Evolutionary conservation across 2,113 vertebrate genomes (phyloP).

Genomic region (Laticauda laticaudata): DNA sequence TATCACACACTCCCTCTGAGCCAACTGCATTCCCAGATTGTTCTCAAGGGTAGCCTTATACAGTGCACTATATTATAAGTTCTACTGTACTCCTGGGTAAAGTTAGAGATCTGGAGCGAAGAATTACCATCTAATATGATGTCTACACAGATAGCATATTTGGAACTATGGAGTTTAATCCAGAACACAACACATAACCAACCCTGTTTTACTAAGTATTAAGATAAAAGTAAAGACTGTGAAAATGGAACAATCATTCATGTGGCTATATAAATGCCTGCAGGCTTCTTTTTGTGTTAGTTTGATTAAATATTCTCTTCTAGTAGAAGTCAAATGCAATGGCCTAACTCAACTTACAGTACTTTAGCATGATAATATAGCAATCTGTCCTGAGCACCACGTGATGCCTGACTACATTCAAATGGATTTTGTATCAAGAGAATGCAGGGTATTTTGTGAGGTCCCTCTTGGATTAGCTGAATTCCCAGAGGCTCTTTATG

Average conservation of each 20-base stretch:
- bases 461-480: conserved; percentile 22
- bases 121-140: background rate
- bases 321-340: background rate
- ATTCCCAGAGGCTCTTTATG: conserved; percentile 35
- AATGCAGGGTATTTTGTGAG: conserved; percentile 2
- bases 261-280: rapidly evolving
- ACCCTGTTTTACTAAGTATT: background rate
- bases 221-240: background rate
- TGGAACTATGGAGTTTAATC: background rate
- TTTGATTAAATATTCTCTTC: background rate
- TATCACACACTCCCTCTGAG: background rate
- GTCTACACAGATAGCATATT: background rate
- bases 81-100: background rate
- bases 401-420: conserved; percentile 9
- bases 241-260: background rate
- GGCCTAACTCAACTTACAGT: background rate
- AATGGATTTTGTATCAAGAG: conserved; percentile 1
- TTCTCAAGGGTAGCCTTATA: background rate
- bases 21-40: background rate
- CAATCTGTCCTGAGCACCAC: background rate
- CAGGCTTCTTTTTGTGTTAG: background rate
- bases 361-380: background rate
- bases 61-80: background rate
- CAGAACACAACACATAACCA: background rate
- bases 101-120: background rate